Conservation (phyloP, 2,888 invertebrate species). For the Ditula angustiorana region DNA sequence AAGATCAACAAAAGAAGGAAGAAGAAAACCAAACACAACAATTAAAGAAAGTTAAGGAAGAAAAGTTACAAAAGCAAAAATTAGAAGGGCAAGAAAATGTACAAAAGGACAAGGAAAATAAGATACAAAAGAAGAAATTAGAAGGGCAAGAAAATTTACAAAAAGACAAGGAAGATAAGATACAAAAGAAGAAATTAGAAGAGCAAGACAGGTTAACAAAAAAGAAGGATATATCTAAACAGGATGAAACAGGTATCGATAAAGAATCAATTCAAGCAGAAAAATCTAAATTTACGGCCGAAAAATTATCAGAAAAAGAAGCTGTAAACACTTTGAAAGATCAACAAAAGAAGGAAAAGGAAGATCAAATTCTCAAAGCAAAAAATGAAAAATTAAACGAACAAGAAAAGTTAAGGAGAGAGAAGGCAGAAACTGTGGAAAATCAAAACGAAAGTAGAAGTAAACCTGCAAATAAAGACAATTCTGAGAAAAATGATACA, state of each 20-base stretch:
- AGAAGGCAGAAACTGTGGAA: neutral
- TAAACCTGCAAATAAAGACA: neutral
- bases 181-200: neutral
- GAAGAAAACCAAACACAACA: conserved; percentile 22
- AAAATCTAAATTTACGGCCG: conserved; percentile 26
- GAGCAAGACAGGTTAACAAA: neutral
- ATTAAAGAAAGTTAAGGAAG: neutral
- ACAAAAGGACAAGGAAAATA: no score
- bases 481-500: neutral
- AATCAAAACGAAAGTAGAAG: neutral
- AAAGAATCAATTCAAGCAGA: conserved; percentile 17
- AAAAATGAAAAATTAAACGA: neutral
- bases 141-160: neutral
- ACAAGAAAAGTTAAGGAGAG: neutral
- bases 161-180: neutral
- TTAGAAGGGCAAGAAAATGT: neutral
- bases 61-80: neutral
- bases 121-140: no score
- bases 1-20: conserved; percentile 39
- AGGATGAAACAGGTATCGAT: neutral
- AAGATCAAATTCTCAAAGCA: conserved; percentile 32
- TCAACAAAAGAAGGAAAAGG: conserved; percentile 35
- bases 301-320: conserved; percentile 41
- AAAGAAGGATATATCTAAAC: neutral
- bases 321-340: conserved; percentile 38